Evolutionary conservation across 2,888 invertebrate genomes (phyloP), one percentile per base, ranked within the genome.

Genomic region (Hofmannophila pseudospretella): DNA sequence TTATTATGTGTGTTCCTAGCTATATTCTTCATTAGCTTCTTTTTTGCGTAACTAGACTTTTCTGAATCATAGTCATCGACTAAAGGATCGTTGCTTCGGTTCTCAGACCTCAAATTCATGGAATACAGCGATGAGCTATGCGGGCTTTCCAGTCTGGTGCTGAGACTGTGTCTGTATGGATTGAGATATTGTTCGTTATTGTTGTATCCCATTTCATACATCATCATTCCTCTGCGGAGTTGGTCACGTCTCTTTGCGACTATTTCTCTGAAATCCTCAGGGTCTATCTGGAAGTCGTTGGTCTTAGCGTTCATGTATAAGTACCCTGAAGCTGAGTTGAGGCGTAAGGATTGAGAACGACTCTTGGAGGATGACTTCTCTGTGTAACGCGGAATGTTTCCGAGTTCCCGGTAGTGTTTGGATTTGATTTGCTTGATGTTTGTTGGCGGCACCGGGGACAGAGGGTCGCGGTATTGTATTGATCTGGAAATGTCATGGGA

Each of bases 61-160:
- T 87, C 88, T 0, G 87, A 87, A 38, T 82, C 82, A 34, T 82
- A 86, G 41, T 88, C 87, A 45, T 84, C 82, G 0, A 88, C 82
- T 32, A 88, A 32, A 0, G 87, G 87, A 37, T 88, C 88, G 47
- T 84, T 79, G 54, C 80, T 80, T 0, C 85, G 54, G 40, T 80
- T 80, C 7, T 82, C 86, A 0, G 78, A 66, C 29, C 70, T 57
- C 19, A 79, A 47, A 19, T 78, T 80, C 68, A 84, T 72, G 0
- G 85, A 85, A 46, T 75, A 88, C 0, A 84, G 51, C 0, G 81
- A 80, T 0, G 82, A 82, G 28, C 76, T 77, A 3, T 74, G 75
- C 0, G 82, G 77, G 32, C 84, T 56, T 25, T 70, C 75, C 0
- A 67, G 29, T 23, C 70, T 45, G 1, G 67, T 69, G 28, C 71